Base-by-base conservation (phyloP, 2,888 invertebrate species). In the Eilema griseolum region DNA sequence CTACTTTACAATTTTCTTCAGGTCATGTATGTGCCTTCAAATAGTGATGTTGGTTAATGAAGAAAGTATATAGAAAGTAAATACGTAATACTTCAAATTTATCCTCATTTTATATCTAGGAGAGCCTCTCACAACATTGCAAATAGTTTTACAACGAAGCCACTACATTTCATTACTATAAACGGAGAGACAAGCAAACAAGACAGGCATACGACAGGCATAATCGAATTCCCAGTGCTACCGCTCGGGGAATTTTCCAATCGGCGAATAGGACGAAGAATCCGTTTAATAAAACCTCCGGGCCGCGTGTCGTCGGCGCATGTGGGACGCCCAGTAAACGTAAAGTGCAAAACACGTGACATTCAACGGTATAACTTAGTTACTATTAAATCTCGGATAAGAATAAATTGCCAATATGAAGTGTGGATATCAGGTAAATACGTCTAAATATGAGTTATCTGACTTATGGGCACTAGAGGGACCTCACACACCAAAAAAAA, bases 141-240 rank as follows among this genome's bases (percentile, higher is more conserved):
- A 57, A n/a, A 63, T 67, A 69, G 61, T 64, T 57, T 70, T 70
- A 65, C 70, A 65, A 64, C 52, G 24, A 24, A 67, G 56, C 52
- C 23, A 70, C 60, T 73, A 75, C 73, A 78, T 83, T 80, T 79
- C 75, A 84, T 82, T 85, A 80, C 79, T 80, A 82, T 81, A 74
- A 81, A 75, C 64, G 66, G 71, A 33, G 72, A 79, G 81, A 78
- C 81, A 82, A 82, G 82, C 76, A 83, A 88, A 86, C 88, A 85
- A 86, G 85, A 83, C 86, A 86, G 84, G 84, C 84, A 81, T 77
- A 83, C 84, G 87, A 86, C 86, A 88, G 84, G 76, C 84, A 87
- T 90, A 89, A 90, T 90, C 87, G 89, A 90, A 91, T 90, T 89
- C 89, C 83, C 83, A 79, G 80, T 80, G 81, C 81, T 75, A 57